Base-by-base conservation (phyloP, 2,113 vertebrate genomes). In the Capra hircus region DNA sequence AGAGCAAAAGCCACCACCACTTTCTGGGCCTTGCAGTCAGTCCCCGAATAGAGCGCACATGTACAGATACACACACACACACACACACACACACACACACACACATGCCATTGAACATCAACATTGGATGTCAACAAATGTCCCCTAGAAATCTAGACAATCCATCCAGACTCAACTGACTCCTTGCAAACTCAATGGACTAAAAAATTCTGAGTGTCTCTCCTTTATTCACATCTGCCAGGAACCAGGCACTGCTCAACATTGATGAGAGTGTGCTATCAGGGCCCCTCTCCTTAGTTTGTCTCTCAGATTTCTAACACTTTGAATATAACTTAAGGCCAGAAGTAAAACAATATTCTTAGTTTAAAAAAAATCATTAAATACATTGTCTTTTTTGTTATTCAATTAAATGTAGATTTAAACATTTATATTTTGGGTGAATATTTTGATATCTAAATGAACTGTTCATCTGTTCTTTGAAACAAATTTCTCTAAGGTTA, bases 391-490 rank as follows among this genome's bases (percentile, higher is more conserved):
- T 83, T 85, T 9, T 88, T 60, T 88, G 6, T 40, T 88, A 80
- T 45, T 92, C 3, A 90, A 48, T 64, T 78, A 91, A 90, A 60
- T 95, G 3, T 40, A 5, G 21, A 53, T 90, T 86, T 88, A 17
- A 78, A 52, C 33, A 33, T 74, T 19, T 77, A 50, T 45, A 16
- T 67, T 94, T 88, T 25, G 82, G 9, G 28, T 67, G 62, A 78
- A 40, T 91, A 94, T 59, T 93, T 71, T 48, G 10, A 30, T 33
- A 33, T 84, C 12, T 78, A 67, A 71, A 57, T 89, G 4, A 77
- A 91, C 48, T 78, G 36, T 96, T 85, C 55, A 67, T 94, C 28
- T 55, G 43, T 93, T 89, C 50, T 92, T 93, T 93, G 52, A 97
- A 94, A 77, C 23, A 67, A 36, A 50, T 62, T 86, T 83, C n/a